Evolutionary conservation across 2,888 invertebrate species (phyloP).

Genomic region (Tubiluchus corallicola): DNA sequence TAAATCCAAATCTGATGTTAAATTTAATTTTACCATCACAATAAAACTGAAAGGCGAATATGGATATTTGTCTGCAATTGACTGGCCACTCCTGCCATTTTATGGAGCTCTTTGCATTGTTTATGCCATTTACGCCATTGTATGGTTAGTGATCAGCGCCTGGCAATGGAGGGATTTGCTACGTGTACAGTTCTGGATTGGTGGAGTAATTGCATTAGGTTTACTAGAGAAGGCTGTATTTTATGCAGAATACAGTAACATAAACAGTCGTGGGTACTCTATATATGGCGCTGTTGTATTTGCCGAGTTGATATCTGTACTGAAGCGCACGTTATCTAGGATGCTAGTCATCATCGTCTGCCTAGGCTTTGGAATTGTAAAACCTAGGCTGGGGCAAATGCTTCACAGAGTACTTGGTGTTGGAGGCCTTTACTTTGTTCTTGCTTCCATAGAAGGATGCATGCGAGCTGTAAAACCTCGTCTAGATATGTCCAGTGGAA

Average conservation of each 20-base stretch:
- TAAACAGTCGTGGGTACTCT: constrained; percentile 43
- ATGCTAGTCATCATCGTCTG: constrained; percentile 88
- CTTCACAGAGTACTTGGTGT: constrained; percentile 69
- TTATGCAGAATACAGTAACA: constrained; percentile 64
- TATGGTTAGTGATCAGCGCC: constrained; percentile 64
- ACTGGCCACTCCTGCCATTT: constrained; percentile 73
- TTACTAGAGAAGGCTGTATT: constrained; percentile 54
- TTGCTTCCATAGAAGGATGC: constrained; percentile 70
- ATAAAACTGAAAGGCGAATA: constrained; percentile 53
- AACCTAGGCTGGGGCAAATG: constrained; percentile 71
- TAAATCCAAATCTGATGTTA: no score
- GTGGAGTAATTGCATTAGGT: constrained; percentile 46
- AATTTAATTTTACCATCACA: constrained; percentile 23
- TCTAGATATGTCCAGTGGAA: constrained; percentile 41
- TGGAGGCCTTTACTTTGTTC: constrained; percentile 58
- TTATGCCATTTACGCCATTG: constrained; percentile 58
- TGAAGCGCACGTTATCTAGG: constrained; percentile 70
- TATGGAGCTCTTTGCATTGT: constrained; percentile 74
- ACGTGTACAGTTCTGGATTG: constrained; percentile 88
- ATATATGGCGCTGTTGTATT: constrained; percentile 32
- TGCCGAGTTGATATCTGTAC: constrained; percentile 77
- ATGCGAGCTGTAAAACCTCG: constrained; percentile 47
- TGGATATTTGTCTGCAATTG: constrained; percentile 69
- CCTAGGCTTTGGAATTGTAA: constrained; percentile 85
- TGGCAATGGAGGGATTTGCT: constrained; percentile 75